Evolutionary conservation across 1,140 invertebrate species (phyloP), one percentile per base, ranked within the genome.

Genomic region (Leptinotarsa lineolata): DNA sequence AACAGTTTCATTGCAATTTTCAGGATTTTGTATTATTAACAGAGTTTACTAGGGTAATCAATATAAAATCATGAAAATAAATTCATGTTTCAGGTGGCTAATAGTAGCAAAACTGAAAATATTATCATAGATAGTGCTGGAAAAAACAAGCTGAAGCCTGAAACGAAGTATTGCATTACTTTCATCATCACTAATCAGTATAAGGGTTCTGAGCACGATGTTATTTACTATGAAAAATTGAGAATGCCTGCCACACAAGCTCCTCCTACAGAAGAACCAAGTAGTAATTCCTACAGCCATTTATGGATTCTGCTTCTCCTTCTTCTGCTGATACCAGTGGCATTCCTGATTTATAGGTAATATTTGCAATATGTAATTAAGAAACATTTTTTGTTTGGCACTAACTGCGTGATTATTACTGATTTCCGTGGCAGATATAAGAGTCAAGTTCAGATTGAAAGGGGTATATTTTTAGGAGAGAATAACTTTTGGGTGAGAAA

Each of bases 111-210:
- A n/a, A 74, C 65, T 8, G 76, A 76, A 44, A 80, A 59, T 22
- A 46, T 81, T 65, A 73, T 72, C 24, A 76, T 74, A 30, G 76
- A 75, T 4, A 72, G 48, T n/a, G 69, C 74, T 22, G 74, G 75
- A 13, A 71, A 72, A 39, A 22, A 65, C 4, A 70, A 68, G 24
- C 61, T 80, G 20, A 68, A 77, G 64, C 77, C 80, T 2, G 59
- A 77, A 16, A 79, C 77, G 2, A 76, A 77, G 60, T 81, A 81
- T 63, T 81, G 80, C 60, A 61, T 81, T 44, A 81, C 76, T 39
- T 81, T 81, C 58, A 76, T 80, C 18, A 76, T 81, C n/a, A 74
- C 72, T 2, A 81, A 80, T 59, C 70, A 74, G 8, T 79, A 81
- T 67, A 65, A 69, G 45, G 76, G 76, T 22, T 48, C 72, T 18